Percentiles rank a stretch among this genome's conserved stretches.
Evolutionary conservation across 2,888 invertebrate species (phyloP).

Genomic region (Alsophila aescularia): DNA sequence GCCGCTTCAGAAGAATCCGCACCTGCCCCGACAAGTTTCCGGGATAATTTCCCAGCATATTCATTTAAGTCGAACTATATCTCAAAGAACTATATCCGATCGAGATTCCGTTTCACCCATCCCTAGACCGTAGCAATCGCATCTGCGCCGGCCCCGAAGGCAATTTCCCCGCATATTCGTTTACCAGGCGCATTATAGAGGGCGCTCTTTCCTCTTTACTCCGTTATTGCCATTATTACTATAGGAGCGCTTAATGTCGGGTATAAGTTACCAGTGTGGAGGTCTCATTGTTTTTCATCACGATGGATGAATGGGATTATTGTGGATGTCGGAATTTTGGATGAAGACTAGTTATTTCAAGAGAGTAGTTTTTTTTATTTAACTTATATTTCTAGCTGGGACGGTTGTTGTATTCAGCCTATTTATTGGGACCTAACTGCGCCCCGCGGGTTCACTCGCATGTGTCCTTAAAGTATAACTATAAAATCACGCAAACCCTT

Average conservation of each 20-base stretch:
- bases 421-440: too few species aligned
- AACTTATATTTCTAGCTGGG: too few species aligned
- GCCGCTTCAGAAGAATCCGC: too few species aligned
- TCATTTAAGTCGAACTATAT: background rate
- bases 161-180: constrained; percentile 83
- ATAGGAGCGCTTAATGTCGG: constrained; percentile 67
- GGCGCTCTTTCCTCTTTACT: constrained; percentile 75
- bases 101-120: background rate
- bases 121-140: constrained; percentile 58
- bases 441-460: too few species aligned
- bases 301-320: constrained; percentile 29
- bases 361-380: background rate
- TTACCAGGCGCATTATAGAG: constrained; percentile 77
- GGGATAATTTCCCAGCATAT: too few species aligned
- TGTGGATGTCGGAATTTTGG: constrained; percentile 7
- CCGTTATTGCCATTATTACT: constrained; percentile 77
- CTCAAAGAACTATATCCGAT: background rate
- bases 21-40: too few species aligned
- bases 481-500: too few species aligned
- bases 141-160: constrained; percentile 71
- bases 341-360: background rate
- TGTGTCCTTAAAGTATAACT: too few species aligned
- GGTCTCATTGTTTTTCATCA: constrained; percentile 31
- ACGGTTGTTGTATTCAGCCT: too few species aligned
- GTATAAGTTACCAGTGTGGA: constrained; percentile 49